Conservation (phyloP, 2,888 invertebrate species). For the Labia minor region DNA sequence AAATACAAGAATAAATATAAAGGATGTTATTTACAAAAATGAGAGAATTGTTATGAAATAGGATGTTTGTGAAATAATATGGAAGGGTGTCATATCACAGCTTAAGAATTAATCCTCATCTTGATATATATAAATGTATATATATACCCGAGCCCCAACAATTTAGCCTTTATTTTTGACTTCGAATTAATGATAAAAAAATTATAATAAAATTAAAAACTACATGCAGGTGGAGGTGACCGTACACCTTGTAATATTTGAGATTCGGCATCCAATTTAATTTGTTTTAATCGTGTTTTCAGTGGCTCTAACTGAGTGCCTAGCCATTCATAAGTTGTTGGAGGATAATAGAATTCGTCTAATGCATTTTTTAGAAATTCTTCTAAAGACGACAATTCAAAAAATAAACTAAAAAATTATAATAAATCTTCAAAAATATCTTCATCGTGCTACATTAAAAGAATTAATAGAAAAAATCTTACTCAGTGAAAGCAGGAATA, state of each 20-base stretch:
- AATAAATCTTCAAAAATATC: slow-evolving; percentile 29
- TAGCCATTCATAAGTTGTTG: slow-evolving; percentile 50
- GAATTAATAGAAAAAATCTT: slow-evolving; percentile 32
- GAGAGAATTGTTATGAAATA: too few relatives aligned
- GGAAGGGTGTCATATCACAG: too few relatives aligned
- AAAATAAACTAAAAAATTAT: slow-evolving; percentile 37
- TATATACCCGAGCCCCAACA: too few relatives aligned
- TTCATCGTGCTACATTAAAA: slow-evolving; percentile 35
- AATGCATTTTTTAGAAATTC: slow-evolving; percentile 43
- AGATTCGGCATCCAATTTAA: slow-evolving; percentile 43
- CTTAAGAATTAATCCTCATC: too few relatives aligned
- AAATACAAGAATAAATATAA: too few relatives aligned
- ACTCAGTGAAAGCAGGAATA: slow-evolving; percentile 47
- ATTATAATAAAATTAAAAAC: not conserved
- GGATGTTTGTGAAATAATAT: too few relatives aligned
- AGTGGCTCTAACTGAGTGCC: slow-evolving; percentile 46
- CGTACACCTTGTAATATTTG: slow-evolving; percentile 41
- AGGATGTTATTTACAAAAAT: too few relatives aligned
- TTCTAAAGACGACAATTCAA: slow-evolving; percentile 44
- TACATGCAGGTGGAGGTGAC: not conserved
- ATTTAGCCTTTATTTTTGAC: too few relatives aligned
- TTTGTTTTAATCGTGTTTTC: slow-evolving; percentile 39
- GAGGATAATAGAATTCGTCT: slow-evolving; percentile 43
- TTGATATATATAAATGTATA: too few relatives aligned
- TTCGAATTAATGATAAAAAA: too few relatives aligned